Base-by-base conservation (phyloP, 1,140 invertebrate genomes). In the Pseudobourletiella spinata region DNA sequence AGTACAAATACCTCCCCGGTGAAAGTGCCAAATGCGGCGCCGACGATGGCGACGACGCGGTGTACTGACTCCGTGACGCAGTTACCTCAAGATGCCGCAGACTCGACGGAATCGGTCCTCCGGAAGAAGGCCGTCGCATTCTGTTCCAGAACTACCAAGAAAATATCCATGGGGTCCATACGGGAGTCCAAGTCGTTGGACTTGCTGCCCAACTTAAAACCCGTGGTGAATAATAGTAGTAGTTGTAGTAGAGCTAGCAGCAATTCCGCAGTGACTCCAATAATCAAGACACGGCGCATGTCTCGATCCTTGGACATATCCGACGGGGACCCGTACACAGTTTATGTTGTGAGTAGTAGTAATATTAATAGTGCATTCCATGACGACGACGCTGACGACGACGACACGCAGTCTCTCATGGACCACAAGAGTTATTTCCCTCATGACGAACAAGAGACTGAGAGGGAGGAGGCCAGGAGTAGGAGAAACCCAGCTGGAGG, bases 121-220 rank as follows among this genome's bases (percentile, higher is more conserved):
- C n/a, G n/a, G n/a, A 4, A 57, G n/a, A 66, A 66, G 43, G 50
- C 50, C 28, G 50, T 66, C 3, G 55, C 22, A 30, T 63, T 69
- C 29, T n/a, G n/a, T n/a, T 44, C 50, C 11, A 54, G 58, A 18
- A 50, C 52, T n/a, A 57, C 24, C 22, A 61, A 64, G 26, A 69
- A 66, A 59, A 24, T 63, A 2, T 63, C 61, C 22, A 20, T 66
- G 1, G 28, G 32, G 16, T 43, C 46, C 1, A 57, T 70, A 14
- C 29, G 68, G 46, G 71, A 71, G 44, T 70, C 63, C 2, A 57
- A 63, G 52, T 70, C 68, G 3, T 51, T 72, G 1, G 71, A 72
- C 51, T 22, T 65, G 43, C 62, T 72, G 20, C 61, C 67, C 26
- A 42, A 46, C 24, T n/a, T n/a, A n/a, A n/a, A n/a, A n/a, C n/a